phyloP scores from a whole-genome alignment of 2,113 vertebrate genomes.

The Phodopus roborovskii region DNA sequence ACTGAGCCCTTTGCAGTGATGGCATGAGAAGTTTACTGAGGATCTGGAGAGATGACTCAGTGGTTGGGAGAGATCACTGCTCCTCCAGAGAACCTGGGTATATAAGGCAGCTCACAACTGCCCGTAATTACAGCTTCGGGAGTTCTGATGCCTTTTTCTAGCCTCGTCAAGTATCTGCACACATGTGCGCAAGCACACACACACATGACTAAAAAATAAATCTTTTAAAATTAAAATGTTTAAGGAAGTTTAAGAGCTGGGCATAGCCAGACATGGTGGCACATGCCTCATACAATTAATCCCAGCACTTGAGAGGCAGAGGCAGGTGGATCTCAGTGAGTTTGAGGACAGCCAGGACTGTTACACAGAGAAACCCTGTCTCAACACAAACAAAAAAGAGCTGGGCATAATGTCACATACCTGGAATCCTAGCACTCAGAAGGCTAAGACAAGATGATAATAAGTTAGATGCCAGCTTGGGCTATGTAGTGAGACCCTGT shows the following conservation, averaged over 20 bases:
- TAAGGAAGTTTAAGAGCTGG: background rate
- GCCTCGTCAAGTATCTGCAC: background rate
- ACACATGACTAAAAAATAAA: background rate
- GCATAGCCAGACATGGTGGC: background rate
- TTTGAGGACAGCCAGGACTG: background rate
- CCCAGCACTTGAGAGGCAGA: background rate
- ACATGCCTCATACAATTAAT: background rate
- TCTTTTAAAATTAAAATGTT: background rate
- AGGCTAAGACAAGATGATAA: background rate
- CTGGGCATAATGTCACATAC: background rate
- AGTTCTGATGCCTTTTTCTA: background rate
- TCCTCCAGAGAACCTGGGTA: background rate
- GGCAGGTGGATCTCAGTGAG: background rate
- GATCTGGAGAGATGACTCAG: background rate
- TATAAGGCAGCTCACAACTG: background rate
- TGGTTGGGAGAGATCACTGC: background rate
- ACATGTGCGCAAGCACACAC: background rate
- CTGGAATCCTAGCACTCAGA: background rate
- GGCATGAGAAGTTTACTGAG: background rate
- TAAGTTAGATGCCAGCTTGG: background rate
- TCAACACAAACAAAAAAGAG: background rate
- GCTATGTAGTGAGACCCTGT: background rate
- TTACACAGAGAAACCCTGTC: background rate
- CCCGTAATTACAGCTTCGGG: background rate
- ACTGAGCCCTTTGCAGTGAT: background rate